Base-by-base conservation (phyloP, 2,888 invertebrate species). In the Lomographa bimaculata region DNA sequence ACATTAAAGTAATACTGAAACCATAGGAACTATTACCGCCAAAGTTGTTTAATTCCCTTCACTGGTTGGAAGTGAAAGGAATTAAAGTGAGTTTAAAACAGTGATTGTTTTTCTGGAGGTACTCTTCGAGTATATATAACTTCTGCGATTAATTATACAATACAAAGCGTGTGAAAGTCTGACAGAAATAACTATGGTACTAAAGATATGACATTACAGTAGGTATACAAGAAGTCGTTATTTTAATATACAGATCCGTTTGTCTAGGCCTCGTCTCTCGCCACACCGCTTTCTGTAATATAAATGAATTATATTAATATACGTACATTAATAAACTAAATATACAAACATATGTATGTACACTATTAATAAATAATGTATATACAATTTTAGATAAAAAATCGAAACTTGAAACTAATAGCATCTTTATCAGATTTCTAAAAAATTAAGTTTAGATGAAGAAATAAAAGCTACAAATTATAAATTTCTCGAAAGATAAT, bases 241-340 rank as follows among this genome's bases (percentile, higher is more conserved):
- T 64, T 54, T 41, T 37, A n/a, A n/a, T 51, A 60, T 66, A 73
- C 65, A 69, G 60, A 52, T 67, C 72, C 76, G 52, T 72, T 65
- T 39, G 68, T 74, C 71, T 85, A 87, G 79, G 86, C 84, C 71
- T 84, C 86, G 61, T 83, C 80, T 35, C 62, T 57, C 50, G 70
- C 51, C 46, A 73, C 69, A 57, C 70, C 66, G 68, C 63, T 73
- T 60, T 83, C 80, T 81, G 80, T 30, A 36, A 8, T 27, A 5
- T 46, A 49, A 51, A 56, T 26, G 64, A 57, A 45, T 49, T 48
- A 11, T 12, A 38, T 21, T 28, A n/a, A 14, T 14, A 41, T 21
- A 46, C 10, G n/a, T n/a, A n/a, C n/a, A n/a, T n/a, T n/a, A n/a
- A n/a, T n/a, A n/a, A n/a, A n/a, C n/a, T n/a, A n/a, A n/a, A n/a